Evolutionary conservation across 2,113 vertebrate genomes (phyloP).

Genomic region (Sinocyclocheilus grahami): DNA sequence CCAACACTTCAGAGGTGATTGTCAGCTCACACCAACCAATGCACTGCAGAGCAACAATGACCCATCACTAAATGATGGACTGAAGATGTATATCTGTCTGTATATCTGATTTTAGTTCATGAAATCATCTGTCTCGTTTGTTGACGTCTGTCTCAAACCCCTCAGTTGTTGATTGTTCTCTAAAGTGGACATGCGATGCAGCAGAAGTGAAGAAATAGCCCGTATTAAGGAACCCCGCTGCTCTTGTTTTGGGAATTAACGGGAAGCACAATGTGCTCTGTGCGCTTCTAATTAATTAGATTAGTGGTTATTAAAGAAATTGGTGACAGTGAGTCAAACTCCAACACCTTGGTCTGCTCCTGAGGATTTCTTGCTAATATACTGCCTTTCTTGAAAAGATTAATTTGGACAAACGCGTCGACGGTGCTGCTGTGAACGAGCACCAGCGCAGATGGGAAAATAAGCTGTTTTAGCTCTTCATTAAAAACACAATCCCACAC

Average conservation of each 20-base stretch:
- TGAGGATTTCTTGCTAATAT: conserved; percentile 73
- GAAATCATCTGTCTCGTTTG: neutral
- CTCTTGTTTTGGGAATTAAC: conserved; percentile 4
- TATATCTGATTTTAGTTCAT: no score
- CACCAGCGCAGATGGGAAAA: conserved; percentile 74
- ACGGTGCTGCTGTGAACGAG: conserved; percentile 70
- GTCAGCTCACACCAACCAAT: neutral
- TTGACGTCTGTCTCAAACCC: neutral
- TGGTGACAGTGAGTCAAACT: conserved; percentile 57
- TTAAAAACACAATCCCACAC: conserved; percentile 74
- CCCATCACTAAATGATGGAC: neutral
- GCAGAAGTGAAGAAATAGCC: neutral
- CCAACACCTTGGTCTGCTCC: conserved; percentile 65
- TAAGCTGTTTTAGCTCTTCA: conserved; percentile 75
- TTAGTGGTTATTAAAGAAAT: conserved; percentile 18
- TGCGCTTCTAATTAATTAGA: conserved; percentile 18
- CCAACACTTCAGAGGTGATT: no score
- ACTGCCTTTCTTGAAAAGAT: conserved; percentile 73
- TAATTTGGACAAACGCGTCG: conserved; percentile 76
- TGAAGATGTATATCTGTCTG: neutral
- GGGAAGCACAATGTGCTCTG: neutral
- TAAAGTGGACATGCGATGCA: neutral
- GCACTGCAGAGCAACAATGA: neutral
- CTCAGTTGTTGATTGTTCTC: neutral
- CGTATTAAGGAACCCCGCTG: neutral